Evolutionary conservation across 2,797 vertebrate genomes (phyloP).

Genomic region (Anableps anableps): DNA sequence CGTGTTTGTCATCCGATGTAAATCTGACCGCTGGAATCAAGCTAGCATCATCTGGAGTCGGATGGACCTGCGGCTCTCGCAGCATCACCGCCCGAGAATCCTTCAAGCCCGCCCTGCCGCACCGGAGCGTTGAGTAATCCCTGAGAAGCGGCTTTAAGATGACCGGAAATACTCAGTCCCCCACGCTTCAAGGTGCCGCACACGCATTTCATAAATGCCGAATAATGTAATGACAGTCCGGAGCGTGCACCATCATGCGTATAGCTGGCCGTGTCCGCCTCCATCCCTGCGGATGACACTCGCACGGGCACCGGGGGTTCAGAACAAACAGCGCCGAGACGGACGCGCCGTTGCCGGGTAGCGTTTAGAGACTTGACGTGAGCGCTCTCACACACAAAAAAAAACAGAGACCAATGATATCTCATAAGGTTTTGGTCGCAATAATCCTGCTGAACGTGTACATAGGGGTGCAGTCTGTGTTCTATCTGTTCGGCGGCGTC

Average conservation of each 20-base stretch:
- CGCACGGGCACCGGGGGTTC: slow-evolving; percentile 56
- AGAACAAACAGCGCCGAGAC: slow-evolving; percentile 55
- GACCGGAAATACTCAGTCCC: slow-evolving; percentile 22
- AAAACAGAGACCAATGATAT: slow-evolving; percentile 68
- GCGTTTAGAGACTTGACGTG: slow-evolving; percentile 36
- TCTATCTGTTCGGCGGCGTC: slow-evolving; percentile 74
- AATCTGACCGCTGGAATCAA: slow-evolving; percentile 56
- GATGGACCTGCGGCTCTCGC: slow-evolving; percentile 42
- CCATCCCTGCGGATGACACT: slow-evolving; percentile 77
- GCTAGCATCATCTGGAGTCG: slow-evolving; percentile 66
- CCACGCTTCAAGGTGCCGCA: slow-evolving; percentile 22
- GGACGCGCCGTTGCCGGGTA: slow-evolving; percentile 52
- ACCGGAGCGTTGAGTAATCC: slow-evolving; percentile 54
- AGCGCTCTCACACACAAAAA: slow-evolving; percentile 43
- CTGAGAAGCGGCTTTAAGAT: slow-evolving; percentile 50
- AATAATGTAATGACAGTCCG: slow-evolving; percentile 54
- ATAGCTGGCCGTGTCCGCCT: slow-evolving; percentile 67
- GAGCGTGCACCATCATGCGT: slow-evolving; percentile 60
- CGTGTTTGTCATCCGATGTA: slow-evolving; percentile 19
- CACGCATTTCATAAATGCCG: slow-evolving; percentile 47
- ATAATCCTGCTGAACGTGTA: slow-evolving; percentile 76
- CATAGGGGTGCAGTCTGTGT: slow-evolving; percentile 74
- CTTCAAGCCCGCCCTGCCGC: slow-evolving; percentile 19
- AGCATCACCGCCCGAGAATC: slow-evolving; percentile 54
- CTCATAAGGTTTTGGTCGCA: slow-evolving; percentile 74